Conservation (phyloP, 2,888 invertebrate genomes). For the Eulithis prunata region DNA sequence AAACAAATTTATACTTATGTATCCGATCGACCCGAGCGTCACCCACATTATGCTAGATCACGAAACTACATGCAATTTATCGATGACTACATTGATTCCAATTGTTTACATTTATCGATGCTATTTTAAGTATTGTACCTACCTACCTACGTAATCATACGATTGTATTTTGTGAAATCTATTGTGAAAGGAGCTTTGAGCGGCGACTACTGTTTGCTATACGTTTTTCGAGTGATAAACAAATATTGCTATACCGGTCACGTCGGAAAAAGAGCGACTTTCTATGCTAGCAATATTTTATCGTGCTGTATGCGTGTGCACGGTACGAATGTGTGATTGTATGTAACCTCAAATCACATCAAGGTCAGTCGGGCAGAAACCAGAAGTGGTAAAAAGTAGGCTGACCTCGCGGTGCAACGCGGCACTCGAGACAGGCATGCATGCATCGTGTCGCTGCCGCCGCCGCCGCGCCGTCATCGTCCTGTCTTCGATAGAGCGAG, state of each 20-base stretch:
- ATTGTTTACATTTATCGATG: slow-evolving; percentile 41
- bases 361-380: slow-evolving; percentile 73
- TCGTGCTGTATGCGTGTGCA: slow-evolving; percentile 53
- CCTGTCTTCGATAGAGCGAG: slow-evolving; percentile 1
- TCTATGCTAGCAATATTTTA: slow-evolving; percentile 65
- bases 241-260: slow-evolving; percentile 62
- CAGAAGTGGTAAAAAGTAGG: slow-evolving; percentile 71
- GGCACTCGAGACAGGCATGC: slow-evolving; percentile 44
- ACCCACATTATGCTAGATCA: slow-evolving; percentile 47
- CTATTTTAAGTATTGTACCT: slow-evolving; percentile 40
- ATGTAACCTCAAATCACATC: slow-evolving; percentile 70
- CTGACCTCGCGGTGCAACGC: slow-evolving; percentile 70
- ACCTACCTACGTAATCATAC: slow-evolving; percentile 36
- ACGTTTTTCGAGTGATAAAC: slow-evolving; percentile 53
- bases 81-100: slow-evolving; percentile 22
- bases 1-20: slow-evolving; percentile 27
- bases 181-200: slow-evolving; percentile 52
- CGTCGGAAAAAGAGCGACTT: slow-evolving; percentile 74
- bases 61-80: slow-evolving; percentile 42
- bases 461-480: not conserved
- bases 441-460: slow-evolving; percentile 26
- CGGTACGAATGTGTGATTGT: slow-evolving; percentile 67
- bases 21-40: slow-evolving; percentile 26
- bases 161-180: slow-evolving; percentile 48
- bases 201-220: slow-evolving; percentile 43